Conservation (phyloP, 2,113 vertebrate species). For the Acanthisitta chloris region DNA sequence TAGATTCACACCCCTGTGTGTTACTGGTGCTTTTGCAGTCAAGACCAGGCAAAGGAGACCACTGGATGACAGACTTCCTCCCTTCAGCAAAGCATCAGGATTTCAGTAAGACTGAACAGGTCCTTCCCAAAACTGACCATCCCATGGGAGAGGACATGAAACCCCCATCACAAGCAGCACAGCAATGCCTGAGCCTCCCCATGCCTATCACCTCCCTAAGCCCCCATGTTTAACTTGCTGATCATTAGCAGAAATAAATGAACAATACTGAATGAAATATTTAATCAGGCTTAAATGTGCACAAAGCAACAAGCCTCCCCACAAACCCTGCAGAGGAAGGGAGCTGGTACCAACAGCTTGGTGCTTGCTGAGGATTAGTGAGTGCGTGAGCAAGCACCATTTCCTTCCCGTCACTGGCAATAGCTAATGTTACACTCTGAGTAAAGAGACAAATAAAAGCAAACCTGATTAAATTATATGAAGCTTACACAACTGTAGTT, state of each 20-base stretch:
- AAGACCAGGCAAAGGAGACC: background rate
- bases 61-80: accelerated
- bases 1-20: background rate
- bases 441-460: slow-evolving; percentile 66
- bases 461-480: slow-evolving; percentile 64
- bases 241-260: slow-evolving; percentile 40
- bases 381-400: background rate
- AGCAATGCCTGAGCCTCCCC: background rate
- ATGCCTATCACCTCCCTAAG: background rate
- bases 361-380: background rate
- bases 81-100: background rate
- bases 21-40: background rate
- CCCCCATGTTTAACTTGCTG: background rate
- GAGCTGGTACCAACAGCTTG: background rate
- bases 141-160: background rate
- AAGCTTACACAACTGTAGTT: slow-evolving; percentile 54
- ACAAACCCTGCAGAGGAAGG: background rate
- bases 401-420: slow-evolving; percentile 45
- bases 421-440: slow-evolving; percentile 58
- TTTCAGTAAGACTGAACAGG: background rate
- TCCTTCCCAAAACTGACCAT: background rate
- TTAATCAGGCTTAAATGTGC: slow-evolving; percentile 45
- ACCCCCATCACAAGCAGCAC: background rate
- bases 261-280: slow-evolving; percentile 39
- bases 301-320: background rate